A percentile compares a stretch with the other conserved stretches of the same genome.
Evolutionary conservation across 2,113 vertebrate species (phyloP).

Genomic region (Physeter macrocephalus): DNA sequence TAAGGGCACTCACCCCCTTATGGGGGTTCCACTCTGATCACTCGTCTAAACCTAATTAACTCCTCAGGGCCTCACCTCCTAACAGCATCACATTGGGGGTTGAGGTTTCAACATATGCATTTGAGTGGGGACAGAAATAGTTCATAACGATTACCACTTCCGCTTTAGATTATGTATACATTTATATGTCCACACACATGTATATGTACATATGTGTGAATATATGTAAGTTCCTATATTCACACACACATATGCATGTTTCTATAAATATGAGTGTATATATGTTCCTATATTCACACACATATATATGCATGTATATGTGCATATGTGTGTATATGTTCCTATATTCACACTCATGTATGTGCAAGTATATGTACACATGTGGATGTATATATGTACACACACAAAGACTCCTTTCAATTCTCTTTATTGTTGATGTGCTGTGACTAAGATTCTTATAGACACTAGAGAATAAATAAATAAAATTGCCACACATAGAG

Average conservation of each 20-base stretch:
- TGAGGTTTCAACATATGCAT: background rate
- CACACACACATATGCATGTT: background rate
- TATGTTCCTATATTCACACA: too few relatives aligned
- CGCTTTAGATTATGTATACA: background rate
- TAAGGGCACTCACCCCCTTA: background rate
- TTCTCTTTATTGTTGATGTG: background rate
- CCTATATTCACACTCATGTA: too few relatives aligned
- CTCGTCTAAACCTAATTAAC: background rate
- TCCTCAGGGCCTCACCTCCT: background rate
- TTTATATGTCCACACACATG: background rate
- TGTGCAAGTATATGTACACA: background rate
- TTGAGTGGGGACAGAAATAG: background rate
- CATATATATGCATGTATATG: background rate
- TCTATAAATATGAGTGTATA: too few relatives aligned
- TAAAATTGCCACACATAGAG: background rate
- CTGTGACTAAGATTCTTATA: background rate
- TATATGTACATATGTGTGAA: background rate
- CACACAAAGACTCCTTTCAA: background rate
- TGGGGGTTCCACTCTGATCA: fast-evolving
- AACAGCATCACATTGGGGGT: background rate
- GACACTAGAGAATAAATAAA: background rate
- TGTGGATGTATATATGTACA: too few relatives aligned
- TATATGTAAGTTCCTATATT: background rate
- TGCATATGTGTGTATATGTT: too few relatives aligned
- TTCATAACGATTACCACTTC: background rate